Base-by-base conservation (phyloP, 1,140 invertebrate species). In the Tribolium madens region DNA sequence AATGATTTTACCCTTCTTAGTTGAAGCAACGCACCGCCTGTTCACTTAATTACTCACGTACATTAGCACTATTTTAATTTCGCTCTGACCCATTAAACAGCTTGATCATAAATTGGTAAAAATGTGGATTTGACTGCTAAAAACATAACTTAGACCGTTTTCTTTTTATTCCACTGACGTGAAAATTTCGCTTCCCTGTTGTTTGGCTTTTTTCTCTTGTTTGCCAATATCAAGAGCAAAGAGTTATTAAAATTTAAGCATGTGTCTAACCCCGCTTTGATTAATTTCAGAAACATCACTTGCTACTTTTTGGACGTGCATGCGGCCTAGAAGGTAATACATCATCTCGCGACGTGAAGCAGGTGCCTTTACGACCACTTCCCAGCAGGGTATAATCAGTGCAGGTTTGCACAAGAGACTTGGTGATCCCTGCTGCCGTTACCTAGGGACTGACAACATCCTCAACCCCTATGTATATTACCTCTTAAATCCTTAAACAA, bases 301-400 rank as follows among this genome's bases (percentile, higher is more conserved):
- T 64, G 57, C 57, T 26, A 64, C 10, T 64, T 26, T 64, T 64
- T 14, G 57, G 57, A 64, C 57, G 57, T 64, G 12, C 31, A 64
- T 64, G 26, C 21, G 36, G 26, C 57, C 14, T 31, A 12, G 21
- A 13, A 33, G 7, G 57, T 64, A 64, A 64, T 64, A 64, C 57
- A 64, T 64, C 57, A 64, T 64, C 57, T 64, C 21, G 10, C 21
- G 57, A 64, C 57, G 57, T 64, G 57, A 64, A 64, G 57, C 57
- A 64, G 57, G 57, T 64, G 57, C 57, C 57, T 64, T 64, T 64
- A 64, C 57, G 57, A 64, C 57, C 26, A 18, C 57, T 64, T 64
- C 57, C 26, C 57, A 64, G 57, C 57, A 64, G 57, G 57, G 21
- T 64, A 64, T 64, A 64, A 64, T 64, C 57, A 64, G 57, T 64